Percentiles rank a stretch among this genome's conserved stretches.
phyloP scores from a whole-genome alignment of 1,140 invertebrate species.

The Drosophila parabipectinata region DNA sequence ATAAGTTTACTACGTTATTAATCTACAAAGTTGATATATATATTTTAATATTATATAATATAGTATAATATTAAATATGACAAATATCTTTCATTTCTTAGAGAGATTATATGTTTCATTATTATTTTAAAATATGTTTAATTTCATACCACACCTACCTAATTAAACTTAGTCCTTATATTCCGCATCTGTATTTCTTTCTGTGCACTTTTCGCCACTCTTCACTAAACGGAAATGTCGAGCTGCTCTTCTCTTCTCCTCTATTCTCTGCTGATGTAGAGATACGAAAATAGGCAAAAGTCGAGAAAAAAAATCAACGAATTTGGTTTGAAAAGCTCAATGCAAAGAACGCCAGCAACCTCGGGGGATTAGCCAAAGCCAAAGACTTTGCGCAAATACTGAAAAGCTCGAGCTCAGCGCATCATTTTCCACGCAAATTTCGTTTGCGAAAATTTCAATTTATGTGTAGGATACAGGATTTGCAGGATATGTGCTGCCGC shows the following conservation, averaged over 20 bases:
- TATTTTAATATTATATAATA: too few relatives aligned
- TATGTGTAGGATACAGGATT: slow-evolving; percentile 28
- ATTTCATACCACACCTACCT: too few relatives aligned
- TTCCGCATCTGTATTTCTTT: not conserved
- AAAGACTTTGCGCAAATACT: slow-evolving; percentile 73
- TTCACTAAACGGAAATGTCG: slow-evolving; percentile 29
- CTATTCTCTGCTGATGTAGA: slow-evolving; percentile 33
- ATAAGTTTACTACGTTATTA: too few relatives aligned
- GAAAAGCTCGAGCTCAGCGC: slow-evolving; percentile 74
- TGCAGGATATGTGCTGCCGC: slow-evolving; percentile 10
- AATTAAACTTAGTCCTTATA: too few relatives aligned
- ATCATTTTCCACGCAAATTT: slow-evolving; percentile 53
- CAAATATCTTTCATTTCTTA: too few relatives aligned
- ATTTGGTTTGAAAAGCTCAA: slow-evolving; percentile 71
- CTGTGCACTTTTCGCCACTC: slow-evolving; percentile 9
- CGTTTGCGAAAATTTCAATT: slow-evolving; percentile 54
- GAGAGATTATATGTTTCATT: too few relatives aligned
- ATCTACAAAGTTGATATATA: too few relatives aligned
- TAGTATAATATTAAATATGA: too few relatives aligned
- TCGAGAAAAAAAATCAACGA: slow-evolving; percentile 38
- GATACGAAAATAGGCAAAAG: slow-evolving; percentile 70
- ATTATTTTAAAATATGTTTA: too few relatives aligned
- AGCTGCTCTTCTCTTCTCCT: slow-evolving; percentile 24
- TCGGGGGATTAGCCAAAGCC: slow-evolving; percentile 62
- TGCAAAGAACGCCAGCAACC: slow-evolving; percentile 44